Conservation (phyloP, 2,888 invertebrate genomes). For the Enoplolaimus lenunculus region DNA sequence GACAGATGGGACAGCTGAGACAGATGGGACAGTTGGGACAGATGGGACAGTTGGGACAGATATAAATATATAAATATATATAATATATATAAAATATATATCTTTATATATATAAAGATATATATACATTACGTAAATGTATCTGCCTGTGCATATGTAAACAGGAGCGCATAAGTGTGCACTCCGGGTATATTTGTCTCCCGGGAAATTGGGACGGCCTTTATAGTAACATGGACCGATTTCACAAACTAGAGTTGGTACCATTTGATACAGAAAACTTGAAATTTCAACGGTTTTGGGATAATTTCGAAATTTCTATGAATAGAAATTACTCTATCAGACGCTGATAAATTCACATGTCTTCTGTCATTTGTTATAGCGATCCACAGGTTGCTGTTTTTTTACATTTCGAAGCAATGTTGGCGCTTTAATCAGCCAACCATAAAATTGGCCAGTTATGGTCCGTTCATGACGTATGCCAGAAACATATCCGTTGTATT, state of each 20-base stretch:
- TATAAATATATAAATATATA: too few relatives aligned
- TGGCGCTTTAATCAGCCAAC: background rate
- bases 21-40: too few relatives aligned
- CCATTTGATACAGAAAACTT: background rate
- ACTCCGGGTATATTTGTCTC: too few relatives aligned
- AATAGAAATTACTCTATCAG: background rate
- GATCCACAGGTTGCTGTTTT: conserved; percentile 6
- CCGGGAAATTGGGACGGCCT: too few relatives aligned
- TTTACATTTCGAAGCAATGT: background rate
- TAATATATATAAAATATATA: too few relatives aligned
- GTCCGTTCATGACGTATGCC: background rate
- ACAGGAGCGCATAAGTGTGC: too few relatives aligned
- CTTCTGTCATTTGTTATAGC: background rate
- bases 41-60: too few relatives aligned
- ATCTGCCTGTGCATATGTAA: too few relatives aligned
- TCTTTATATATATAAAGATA: too few relatives aligned
- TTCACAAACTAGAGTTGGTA: background rate
- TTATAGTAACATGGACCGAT: too few relatives aligned
- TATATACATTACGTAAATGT: too few relatives aligned
- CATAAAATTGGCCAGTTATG: background rate
- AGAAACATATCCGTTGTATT: conserved; percentile 4
- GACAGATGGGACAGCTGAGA: too few relatives aligned
- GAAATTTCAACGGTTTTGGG: conserved; percentile 15
- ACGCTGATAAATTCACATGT: conserved; percentile 10
- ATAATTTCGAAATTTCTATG: conserved; percentile 7